Evolutionary conservation across 2,113 vertebrate species (phyloP).

Genomic region (Nothocercus julius): DNA sequence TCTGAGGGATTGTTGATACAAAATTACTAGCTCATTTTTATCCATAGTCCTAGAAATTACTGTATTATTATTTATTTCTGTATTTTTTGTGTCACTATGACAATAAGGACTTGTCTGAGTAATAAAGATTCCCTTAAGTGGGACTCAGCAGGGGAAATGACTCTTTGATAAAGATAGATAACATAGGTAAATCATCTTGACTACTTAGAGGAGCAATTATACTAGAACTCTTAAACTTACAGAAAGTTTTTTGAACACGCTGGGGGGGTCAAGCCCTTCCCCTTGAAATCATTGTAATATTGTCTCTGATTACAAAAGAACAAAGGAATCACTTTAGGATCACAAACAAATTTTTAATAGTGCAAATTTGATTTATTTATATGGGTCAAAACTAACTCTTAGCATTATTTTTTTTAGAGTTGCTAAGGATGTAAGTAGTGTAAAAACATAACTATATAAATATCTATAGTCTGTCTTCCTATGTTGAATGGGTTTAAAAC

Average conservation of each 20-base stretch:
- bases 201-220: slow-evolving; percentile 67
- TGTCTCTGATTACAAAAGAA: neutral
- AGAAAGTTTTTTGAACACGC: slow-evolving; percentile 43
- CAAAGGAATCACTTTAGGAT: neutral
- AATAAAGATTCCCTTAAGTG: slow-evolving; percentile 64
- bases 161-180: slow-evolving; percentile 73
- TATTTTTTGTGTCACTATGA: slow-evolving; percentile 56
- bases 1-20: neutral
- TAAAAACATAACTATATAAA: neutral
- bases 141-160: slow-evolving; percentile 54
- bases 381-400: neutral
- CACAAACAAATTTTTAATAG: neutral
- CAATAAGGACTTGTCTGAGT: slow-evolving; percentile 55
- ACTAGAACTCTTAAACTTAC: slow-evolving; percentile 46
- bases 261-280: slow-evolving; percentile 29
- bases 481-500: slow-evolving; percentile 16
- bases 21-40: slow-evolving; percentile 52
- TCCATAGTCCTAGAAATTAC: slow-evolving; percentile 23
- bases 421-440: neutral
- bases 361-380: neutral
- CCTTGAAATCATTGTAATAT: neutral
- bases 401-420: neutral
- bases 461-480: neutral
- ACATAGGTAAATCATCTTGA: slow-evolving; percentile 66
- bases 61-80: slow-evolving; percentile 50